Percentiles rank a stretch among this genome's conserved stretches.
Evolutionary conservation across 1,140 invertebrate genomes (phyloP).

Genomic region (Zelostemma sp.): DNA sequence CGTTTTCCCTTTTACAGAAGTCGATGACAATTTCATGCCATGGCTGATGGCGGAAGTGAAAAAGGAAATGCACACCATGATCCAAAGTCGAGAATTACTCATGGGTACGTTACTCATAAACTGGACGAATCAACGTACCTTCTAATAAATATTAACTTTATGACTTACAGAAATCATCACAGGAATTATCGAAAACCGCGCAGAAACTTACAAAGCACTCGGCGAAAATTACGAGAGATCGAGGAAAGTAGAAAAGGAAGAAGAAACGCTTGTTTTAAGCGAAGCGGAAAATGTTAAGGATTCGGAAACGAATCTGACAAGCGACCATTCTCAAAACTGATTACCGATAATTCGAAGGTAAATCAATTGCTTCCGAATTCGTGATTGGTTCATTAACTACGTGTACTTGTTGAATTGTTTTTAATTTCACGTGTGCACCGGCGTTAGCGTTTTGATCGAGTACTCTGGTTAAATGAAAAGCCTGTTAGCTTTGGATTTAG

Average conservation of each 20-base stretch:
- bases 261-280: conserved; percentile 51
- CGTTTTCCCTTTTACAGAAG: conserved; percentile 66
- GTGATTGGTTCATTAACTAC: not conserved
- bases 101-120: conserved; percentile 75
- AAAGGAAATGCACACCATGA: conserved; percentile 81
- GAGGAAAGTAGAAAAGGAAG: conserved; percentile 31
- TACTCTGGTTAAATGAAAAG: conserved; percentile 27
- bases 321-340: not conserved
- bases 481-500: conserved; percentile 47
- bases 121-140: too few species aligned
- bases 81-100: conserved; percentile 83
- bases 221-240: conserved; percentile 61
- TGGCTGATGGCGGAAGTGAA: conserved; percentile 89
- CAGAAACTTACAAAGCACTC: conserved; percentile 72
- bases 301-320: conserved; percentile 42
- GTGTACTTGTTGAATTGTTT: conserved; percentile 23
- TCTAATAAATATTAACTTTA: too few species aligned
- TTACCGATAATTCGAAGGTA: too few species aligned
- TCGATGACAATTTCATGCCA: conserved; percentile 87
- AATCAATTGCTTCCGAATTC: not conserved
- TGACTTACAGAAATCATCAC: conserved; percentile 76
- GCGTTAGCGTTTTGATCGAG: conserved; percentile 39
- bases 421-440: conserved; percentile 35
- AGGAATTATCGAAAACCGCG: conserved; percentile 80
- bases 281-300: conserved; percentile 54